Percentiles rank a stretch among this genome's conserved stretches.
Conservation (phyloP, 2,113 vertebrate genomes). For the Chrysemys picta region DNA sequence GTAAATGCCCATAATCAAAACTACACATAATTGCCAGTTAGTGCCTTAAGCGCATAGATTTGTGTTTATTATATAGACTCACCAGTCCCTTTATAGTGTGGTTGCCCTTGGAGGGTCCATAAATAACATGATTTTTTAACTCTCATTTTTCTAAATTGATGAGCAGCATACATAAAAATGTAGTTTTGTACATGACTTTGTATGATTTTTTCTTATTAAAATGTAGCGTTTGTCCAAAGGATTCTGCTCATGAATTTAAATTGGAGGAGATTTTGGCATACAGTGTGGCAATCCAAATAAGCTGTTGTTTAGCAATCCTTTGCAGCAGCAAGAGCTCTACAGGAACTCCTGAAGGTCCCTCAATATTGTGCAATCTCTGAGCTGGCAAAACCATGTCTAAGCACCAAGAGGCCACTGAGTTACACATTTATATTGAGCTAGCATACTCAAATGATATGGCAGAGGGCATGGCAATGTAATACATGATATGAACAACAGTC, state of each 20-base stretch:
- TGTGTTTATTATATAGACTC: conserved; percentile 34
- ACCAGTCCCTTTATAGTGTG: conserved; percentile 17
- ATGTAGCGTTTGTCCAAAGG: background rate
- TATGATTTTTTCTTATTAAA: conserved; percentile 3
- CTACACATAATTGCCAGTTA: conserved; percentile 55
- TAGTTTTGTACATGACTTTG: background rate
- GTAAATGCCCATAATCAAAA: conserved; percentile 67
- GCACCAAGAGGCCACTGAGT: background rate
- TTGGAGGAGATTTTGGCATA: background rate
- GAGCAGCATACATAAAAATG: background rate
- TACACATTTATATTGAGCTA: background rate
- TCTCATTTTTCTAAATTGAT: conserved; percentile 9
- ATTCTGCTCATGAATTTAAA: background rate
- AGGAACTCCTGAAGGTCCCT: background rate
- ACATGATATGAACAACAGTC: background rate
- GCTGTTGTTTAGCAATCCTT: background rate
- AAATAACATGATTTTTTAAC: conserved; percentile 43
- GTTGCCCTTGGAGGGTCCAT: conserved; percentile 49
- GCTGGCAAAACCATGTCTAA: background rate
- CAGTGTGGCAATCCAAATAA: background rate
- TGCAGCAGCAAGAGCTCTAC: background rate
- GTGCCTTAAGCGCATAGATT: conserved; percentile 55
- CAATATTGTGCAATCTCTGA: background rate
- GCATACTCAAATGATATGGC: background rate
- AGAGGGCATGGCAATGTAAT: background rate